A percentile compares a stretch with the other conserved stretches of the same genome.
phyloP scores from a whole-genome alignment of 2,113 vertebrate species.

The Rhynchopsitta pachyrhyncha region DNA sequence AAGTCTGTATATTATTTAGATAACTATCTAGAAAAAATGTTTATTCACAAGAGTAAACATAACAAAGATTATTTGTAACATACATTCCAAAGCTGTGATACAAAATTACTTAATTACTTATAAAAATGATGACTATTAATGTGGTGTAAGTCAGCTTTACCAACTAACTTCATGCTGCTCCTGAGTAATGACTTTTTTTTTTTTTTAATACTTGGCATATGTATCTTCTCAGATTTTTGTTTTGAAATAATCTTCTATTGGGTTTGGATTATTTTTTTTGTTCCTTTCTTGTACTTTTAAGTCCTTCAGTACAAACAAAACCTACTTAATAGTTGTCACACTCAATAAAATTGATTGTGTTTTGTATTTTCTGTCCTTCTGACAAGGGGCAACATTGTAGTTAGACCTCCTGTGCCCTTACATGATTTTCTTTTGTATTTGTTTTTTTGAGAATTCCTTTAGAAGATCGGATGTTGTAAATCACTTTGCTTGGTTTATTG shows the following conservation, averaged over 20 bases:
- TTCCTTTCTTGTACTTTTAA: neutral
- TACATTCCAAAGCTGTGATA: neutral
- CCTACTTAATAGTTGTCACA: neutral
- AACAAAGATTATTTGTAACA: neutral
- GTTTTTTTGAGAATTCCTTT: neutral
- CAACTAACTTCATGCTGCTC: neutral
- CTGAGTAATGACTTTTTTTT: neutral
- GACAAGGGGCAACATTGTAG: neutral
- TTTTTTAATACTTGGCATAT: neutral
- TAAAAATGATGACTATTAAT: neutral
- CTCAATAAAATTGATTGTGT: neutral
- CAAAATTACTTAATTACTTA: neutral
- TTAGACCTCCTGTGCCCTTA: neutral
- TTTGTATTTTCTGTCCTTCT: neutral
- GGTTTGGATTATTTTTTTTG: neutral
- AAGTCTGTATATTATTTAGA: neutral
- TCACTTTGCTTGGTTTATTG: constrained; percentile 9
- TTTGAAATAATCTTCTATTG: neutral
- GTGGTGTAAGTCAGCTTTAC: neutral
- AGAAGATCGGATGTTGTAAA: constrained; percentile 3
- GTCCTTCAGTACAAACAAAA: neutral
- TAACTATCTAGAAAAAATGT: neutral
- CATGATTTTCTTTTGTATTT: neutral
- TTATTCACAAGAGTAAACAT: neutral
- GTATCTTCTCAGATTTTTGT: neutral